Evolutionary conservation across 2,113 vertebrate genomes (phyloP).

Genomic region (Tauraco erythrolophus): DNA sequence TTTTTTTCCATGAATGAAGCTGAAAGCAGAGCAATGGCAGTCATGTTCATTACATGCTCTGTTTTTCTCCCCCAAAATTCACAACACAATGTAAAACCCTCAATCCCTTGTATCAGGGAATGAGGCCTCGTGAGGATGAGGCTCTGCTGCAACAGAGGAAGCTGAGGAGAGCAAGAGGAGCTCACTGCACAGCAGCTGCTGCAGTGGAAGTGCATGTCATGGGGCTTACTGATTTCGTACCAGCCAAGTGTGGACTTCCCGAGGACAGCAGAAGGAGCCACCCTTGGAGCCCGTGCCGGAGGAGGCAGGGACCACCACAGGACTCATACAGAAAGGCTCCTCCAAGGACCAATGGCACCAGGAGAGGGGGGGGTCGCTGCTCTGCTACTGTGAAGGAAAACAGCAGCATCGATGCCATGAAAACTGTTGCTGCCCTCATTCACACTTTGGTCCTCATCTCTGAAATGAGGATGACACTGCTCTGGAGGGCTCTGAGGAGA

Average conservation of each 20-base stretch:
- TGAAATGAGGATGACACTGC: not conserved
- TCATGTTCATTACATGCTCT: not conserved
- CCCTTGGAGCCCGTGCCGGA: not conserved
- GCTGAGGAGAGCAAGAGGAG: not conserved
- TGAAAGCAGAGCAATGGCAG: not conserved
- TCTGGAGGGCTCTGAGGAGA: not conserved
- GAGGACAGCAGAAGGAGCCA: not conserved
- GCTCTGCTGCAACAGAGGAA: not conserved
- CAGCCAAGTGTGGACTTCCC: not conserved
- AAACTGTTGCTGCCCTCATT: not conserved
- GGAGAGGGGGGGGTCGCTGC: not conserved
- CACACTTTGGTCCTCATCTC: not conserved
- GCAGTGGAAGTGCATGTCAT: not conserved
- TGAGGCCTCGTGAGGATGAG: not conserved
- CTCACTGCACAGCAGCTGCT: not conserved
- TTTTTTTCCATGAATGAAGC: not conserved
- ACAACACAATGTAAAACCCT: not conserved
- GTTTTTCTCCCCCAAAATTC: not conserved
- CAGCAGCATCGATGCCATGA: rapidly evolving
- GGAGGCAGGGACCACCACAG: rapidly evolving
- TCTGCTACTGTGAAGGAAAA: rapidly evolving
- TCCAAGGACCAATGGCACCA: not conserved
- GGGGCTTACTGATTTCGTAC: not conserved
- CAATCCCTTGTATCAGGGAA: rapidly evolving
- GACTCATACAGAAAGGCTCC: not conserved